phyloP scores from a whole-genome alignment of 1,140 invertebrate genomes.

The Drosophila orosa region DNA sequence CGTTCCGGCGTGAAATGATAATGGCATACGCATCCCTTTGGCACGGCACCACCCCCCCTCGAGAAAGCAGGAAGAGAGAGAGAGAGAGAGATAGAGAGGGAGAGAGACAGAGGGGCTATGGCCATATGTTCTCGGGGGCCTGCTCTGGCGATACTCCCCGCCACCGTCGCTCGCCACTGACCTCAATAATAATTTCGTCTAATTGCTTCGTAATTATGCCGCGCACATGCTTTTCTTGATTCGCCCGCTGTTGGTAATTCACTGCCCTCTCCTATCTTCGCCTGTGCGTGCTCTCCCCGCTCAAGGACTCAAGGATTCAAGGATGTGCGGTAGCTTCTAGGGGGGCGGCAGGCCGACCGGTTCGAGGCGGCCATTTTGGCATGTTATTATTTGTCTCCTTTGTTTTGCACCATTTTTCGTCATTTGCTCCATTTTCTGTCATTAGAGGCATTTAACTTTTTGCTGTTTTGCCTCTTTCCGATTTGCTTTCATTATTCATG shows the following conservation, averaged over 20 bases:
- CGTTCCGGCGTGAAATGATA: slow-evolving; percentile 64
- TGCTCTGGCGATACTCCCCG: slow-evolving; percentile 12
- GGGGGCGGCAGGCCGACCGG: slow-evolving; percentile 9
- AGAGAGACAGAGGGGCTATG: slow-evolving; percentile 9
- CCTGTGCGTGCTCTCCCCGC: slow-evolving; percentile 27
- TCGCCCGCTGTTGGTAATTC: slow-evolving; percentile 73
- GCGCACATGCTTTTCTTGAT: slow-evolving; percentile 79
- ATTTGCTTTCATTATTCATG: slow-evolving; percentile 75
- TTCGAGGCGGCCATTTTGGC: slow-evolving; percentile 64
- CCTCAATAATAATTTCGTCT: slow-evolving; percentile 81
- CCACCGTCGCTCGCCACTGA: slow-evolving; percentile 40
- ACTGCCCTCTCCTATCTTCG: slow-evolving; percentile 41
- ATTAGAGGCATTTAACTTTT: slow-evolving; percentile 82
- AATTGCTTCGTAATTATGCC: slow-evolving; percentile 82
- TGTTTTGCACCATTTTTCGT: slow-evolving; percentile 79
- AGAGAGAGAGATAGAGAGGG: neutral
- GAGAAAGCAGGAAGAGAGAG: neutral
- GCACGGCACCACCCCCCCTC: slow-evolving; percentile 36
- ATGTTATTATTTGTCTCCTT: slow-evolving; percentile 79
- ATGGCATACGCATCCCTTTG: slow-evolving; percentile 73
- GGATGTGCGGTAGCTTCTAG: slow-evolving; percentile 6
- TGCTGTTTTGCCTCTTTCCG: slow-evolving; percentile 75
- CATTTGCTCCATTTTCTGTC: slow-evolving; percentile 78
- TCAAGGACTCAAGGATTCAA: slow-evolving; percentile 2
- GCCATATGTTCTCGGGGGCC: slow-evolving; percentile 62